Conservation (phyloP, 2,113 vertebrate species). For the Harpagus bidentatus region DNA sequence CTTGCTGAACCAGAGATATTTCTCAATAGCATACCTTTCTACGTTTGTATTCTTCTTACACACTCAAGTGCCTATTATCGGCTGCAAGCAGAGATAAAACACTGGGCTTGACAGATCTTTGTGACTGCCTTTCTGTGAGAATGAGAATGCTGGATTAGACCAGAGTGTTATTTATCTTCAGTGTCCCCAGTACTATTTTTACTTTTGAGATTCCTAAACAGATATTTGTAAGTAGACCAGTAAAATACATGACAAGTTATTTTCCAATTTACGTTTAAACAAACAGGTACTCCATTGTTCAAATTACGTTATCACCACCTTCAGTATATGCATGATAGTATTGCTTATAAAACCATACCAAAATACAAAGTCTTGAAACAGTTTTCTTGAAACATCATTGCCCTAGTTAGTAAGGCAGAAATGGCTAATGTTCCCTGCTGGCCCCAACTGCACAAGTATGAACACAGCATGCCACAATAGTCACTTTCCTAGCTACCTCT, state of each 20-base stretch:
- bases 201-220: background rate
- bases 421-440: background rate
- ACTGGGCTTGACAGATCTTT: background rate
- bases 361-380: background rate
- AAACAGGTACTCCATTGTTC: background rate
- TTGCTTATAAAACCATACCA: background rate
- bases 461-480: background rate
- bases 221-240: background rate
- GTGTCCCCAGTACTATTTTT: background rate
- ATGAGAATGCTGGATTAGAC: background rate
- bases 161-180: background rate
- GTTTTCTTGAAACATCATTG: background rate
- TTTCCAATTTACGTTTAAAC: background rate
- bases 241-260: background rate
- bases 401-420: background rate
- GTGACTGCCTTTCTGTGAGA: background rate
- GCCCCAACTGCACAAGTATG: background rate
- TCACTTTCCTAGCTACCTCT: no score
- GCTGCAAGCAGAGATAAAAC: background rate
- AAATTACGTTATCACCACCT: background rate
- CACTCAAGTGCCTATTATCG: no score
- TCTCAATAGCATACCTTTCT: background rate
- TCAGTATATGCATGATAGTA: background rate
- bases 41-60: background rate
- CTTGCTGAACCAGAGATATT: background rate